Evolutionary conservation across 2,888 invertebrate species (phyloP), one percentile per base, ranked within the genome.

Genomic region (Ophioninae sp.): DNA sequence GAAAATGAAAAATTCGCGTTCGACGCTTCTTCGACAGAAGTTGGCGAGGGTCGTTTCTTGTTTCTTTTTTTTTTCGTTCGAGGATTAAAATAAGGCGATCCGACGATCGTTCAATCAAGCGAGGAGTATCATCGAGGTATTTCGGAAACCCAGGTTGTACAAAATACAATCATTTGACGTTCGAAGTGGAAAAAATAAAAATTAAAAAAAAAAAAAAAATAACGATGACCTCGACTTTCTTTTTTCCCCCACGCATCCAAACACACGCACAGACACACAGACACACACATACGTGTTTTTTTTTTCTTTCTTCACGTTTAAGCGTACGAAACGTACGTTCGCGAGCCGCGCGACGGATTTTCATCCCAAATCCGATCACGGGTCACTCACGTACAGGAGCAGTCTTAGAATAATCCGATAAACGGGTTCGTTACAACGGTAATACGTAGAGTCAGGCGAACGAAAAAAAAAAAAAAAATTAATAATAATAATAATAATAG

Each of bases 381-480:
- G 81, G 81, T 70, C 82, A 84, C 86, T 67, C 17, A 84, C 82
- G 82, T 72, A 85, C 81, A 84, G 85, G 86, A 85, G 85, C 86
- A 87, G 87, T 87, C 87, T 87, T 87, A 85, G 79, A 87, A 78
- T 83, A 82, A 86, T 85, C 82, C 76, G 81, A 81, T 84, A 44
- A 81, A 75, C 83, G 83, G 74, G 69, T 75, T 80, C 77, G 77
- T 73, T 79, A 78, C 81, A 75, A 81, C 81, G 79, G 67, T 72
- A 79, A 79, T 84, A 79, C 76, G 79, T 73, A 57, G 73, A 68
- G 56, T 82, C 68, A 59, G 79, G 76, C 72, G 79, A 79, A 50
- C 62, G 41, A 20, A 82, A 50, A 64, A 57, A 59, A 68, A 68
- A 61, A 59, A 81, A 72, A 78, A 69, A 2, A 30, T 2, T 30